Base-by-base conservation (phyloP, 2,113 vertebrate genomes). In the Rhinogobius similis region DNA sequence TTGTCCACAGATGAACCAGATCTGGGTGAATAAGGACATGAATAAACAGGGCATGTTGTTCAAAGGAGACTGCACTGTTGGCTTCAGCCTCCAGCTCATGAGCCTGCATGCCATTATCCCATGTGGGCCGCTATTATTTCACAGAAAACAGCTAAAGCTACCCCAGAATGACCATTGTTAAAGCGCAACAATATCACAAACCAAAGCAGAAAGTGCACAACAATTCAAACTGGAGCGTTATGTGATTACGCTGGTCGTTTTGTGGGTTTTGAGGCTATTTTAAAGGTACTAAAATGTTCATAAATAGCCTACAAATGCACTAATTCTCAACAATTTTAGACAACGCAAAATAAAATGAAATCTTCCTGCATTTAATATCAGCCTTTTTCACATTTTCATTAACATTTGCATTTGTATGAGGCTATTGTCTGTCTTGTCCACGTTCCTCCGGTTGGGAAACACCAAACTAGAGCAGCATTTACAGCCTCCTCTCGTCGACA, bases 31-130 rank as follows among this genome's bases (percentile, higher is more conserved):
- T 29, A 29, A 58, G 55, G 55, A 58, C 55, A 58, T 58, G 55
- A 58, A 58, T 58, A 58, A 58, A 58, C 55, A 58, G 55, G 24
- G 14, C 55, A 29, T 29, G 26, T 58, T 58, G 55, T 58, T 58
- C 55, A 29, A 18, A 58, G 5, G 26, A 58, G 55, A 24, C 23
- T 55, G 52, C 23, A 56, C 53, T 1, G 10, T 44, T 38, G 23
- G 20, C 38, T 67, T 61, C 48, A 67, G 29, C 65, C 46, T 62
- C 26, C 26, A 29, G 55, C 24, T 29, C 26, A 9, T 16, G 23
- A 26, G 21, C 23, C 52, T 55, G 52, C 10, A 24, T 55, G 21
- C 23, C 52, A 55, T 55, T 55, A 24, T 26, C 10, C 23, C 52
- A 55, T 55, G 52, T 55, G 52, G 23, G 12, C 52, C 4, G 11